Evolutionary conservation across 2,888 invertebrate genomes (phyloP).

Genomic region (Sisyra nigra): DNA sequence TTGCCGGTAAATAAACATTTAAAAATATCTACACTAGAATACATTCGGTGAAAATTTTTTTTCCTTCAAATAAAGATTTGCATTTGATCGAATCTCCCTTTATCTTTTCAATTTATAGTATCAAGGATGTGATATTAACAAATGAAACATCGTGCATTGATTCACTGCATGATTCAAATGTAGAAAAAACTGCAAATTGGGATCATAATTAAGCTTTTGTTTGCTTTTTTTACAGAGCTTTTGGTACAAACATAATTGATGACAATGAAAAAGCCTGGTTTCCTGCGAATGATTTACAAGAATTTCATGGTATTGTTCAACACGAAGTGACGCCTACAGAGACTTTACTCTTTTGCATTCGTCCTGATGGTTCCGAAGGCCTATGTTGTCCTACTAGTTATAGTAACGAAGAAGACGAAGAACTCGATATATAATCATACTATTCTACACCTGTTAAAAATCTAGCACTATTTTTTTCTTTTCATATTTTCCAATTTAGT

Average conservation of each 20-base stretch:
- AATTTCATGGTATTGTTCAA: constrained; percentile 78
- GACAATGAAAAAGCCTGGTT: constrained; percentile 89
- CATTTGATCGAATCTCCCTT: background rate
- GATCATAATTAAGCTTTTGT: background rate
- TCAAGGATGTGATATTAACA: no score
- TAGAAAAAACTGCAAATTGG: no score
- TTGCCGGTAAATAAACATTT: constrained; percentile 41
- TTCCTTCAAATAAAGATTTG: background rate
- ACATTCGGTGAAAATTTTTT: no score
- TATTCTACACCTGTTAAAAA: constrained; percentile 1
- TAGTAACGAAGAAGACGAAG: constrained; percentile 32
- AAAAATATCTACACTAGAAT: no score
- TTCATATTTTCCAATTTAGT: background rate
- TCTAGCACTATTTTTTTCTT: background rate
- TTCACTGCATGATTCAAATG: no score
- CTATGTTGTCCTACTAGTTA: constrained; percentile 62
- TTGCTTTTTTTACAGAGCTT: constrained; percentile 45
- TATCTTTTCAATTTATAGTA: background rate
- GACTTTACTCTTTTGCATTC: constrained; percentile 66
- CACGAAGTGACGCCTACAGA: constrained; percentile 65
- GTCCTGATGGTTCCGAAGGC: constrained; percentile 67
- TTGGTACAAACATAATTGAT: constrained; percentile 64
- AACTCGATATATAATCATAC: constrained; percentile 11
- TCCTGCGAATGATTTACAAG: constrained; percentile 72
- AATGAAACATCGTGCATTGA: no score